phyloP scores from a whole-genome alignment of 2,888 invertebrate species.

The Mythimna pallens region DNA sequence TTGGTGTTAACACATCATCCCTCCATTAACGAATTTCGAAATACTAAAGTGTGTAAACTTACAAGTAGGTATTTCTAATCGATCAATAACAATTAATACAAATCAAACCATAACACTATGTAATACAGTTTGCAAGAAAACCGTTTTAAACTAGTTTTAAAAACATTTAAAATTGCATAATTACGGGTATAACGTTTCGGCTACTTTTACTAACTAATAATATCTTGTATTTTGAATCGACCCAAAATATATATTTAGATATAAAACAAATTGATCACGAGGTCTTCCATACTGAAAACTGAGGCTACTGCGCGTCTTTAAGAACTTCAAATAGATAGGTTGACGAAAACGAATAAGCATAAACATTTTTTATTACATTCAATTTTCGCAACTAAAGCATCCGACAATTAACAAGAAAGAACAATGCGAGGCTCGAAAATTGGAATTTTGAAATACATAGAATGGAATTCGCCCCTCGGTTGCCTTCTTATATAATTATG shows the following conservation, averaged over 20 bases:
- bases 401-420: conserved; percentile 33
- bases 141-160: conserved; percentile 41
- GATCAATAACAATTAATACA: conserved; percentile 39
- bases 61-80: conserved; percentile 43
- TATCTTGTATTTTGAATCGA: neutral
- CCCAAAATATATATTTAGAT: neutral
- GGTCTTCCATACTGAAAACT: neutral
- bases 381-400: conserved; percentile 30
- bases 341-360: too few relatives aligned
- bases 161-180: conserved; percentile 48
- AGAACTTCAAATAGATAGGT: neutral
- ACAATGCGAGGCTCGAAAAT: conserved; percentile 38
- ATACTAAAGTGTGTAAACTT: conserved; percentile 6
- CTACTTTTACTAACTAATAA: conserved; percentile 7
- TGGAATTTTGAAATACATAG: conserved; percentile 52
- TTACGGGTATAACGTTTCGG: conserved; percentile 12
- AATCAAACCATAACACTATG: conserved; percentile 47
- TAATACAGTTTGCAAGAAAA: conserved; percentile 42
- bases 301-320: neutral
- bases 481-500: conserved; percentile 69
- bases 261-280: neutral
- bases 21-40: conserved; percentile 6
- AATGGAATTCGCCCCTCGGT: conserved; percentile 59
- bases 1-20: neutral
- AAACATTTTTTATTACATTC: conserved; percentile 7